Conservation (phyloP, 2,113 vertebrate genomes). For the Eleginops maclovinus region DNA sequence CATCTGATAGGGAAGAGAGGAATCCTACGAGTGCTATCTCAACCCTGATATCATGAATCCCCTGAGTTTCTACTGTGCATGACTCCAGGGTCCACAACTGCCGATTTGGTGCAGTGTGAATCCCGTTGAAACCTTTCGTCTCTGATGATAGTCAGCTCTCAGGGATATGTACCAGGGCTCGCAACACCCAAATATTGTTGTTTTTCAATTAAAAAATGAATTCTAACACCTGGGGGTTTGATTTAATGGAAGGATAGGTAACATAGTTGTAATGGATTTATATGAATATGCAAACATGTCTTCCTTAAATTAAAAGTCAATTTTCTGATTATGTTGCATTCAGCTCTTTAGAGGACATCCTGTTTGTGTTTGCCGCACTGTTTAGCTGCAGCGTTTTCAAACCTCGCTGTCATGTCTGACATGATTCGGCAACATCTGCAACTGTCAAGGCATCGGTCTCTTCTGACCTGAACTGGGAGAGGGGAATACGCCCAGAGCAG, state of each 20-base stretch:
- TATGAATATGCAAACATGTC: slow-evolving; percentile 24
- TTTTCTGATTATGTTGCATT: slow-evolving; percentile 19
- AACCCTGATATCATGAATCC: slow-evolving; percentile 48
- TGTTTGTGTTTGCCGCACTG: slow-evolving; percentile 15
- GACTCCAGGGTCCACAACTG: slow-evolving; percentile 46
- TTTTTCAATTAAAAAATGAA: slow-evolving; percentile 36
- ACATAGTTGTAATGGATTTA: slow-evolving; percentile 39
- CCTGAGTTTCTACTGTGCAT: slow-evolving; percentile 44
- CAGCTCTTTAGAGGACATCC: slow-evolving; percentile 14
- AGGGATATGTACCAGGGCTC: slow-evolving; percentile 41
- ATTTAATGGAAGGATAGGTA: slow-evolving; percentile 62
- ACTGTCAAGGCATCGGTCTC: slow-evolving; percentile 65
- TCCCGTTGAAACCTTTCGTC: slow-evolving; percentile 51
- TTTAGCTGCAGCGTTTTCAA: slow-evolving; percentile 51
- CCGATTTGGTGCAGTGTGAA: slow-evolving; percentile 52
- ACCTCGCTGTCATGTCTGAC: slow-evolving; percentile 67
- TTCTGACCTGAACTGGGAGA: slow-evolving; percentile 67
- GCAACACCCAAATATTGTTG: slow-evolving; percentile 28
- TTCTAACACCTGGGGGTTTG: slow-evolving; percentile 48
- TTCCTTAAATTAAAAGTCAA: slow-evolving; percentile 22
- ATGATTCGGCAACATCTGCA: slow-evolving; percentile 62
- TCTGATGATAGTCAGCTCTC: slow-evolving; percentile 55
- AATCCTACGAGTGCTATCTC: slow-evolving; percentile 29
- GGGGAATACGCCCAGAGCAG: slow-evolving; percentile 71
- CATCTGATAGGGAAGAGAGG: slow-evolving; percentile 27